phyloP scores from a whole-genome alignment of 1,140 invertebrate species.

The Penaeus vannamei region DNA sequence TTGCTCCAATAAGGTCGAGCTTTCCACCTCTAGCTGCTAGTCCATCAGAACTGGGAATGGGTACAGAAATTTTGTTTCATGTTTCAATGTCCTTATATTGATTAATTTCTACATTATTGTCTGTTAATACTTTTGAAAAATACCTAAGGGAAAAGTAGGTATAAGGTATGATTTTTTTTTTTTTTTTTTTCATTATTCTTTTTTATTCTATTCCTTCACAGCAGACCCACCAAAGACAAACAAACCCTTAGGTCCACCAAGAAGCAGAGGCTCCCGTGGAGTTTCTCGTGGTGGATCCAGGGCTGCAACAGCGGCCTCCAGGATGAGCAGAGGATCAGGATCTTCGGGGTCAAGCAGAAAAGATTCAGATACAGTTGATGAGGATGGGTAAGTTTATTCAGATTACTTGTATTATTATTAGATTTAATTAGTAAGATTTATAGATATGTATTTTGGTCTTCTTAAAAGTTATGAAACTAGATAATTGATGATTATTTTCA shows the following conservation, averaged over 20 bases:
- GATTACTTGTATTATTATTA: not conserved
- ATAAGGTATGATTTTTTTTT: not conserved
- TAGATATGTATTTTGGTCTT: too few relatives aligned
- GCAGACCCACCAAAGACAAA: not conserved
- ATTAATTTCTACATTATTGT: too few relatives aligned
- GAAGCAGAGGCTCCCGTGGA: not conserved
- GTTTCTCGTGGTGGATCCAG: not conserved
- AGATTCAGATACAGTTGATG: conserved; percentile 35
- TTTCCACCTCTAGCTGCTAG: too few relatives aligned
- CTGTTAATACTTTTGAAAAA: too few relatives aligned
- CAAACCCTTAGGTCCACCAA: conserved; percentile 13
- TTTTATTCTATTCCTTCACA: not conserved
- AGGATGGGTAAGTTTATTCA: conserved; percentile 26
- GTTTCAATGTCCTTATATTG: too few relatives aligned
- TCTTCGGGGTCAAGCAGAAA: conserved; percentile 41
- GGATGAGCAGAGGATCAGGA: not conserved
- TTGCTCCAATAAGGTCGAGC: not conserved
- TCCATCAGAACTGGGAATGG: too few relatives aligned
- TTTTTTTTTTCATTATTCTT: not conserved
- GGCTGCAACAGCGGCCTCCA: not conserved
- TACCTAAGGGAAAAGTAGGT: too few relatives aligned
- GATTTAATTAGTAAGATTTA: too few relatives aligned
- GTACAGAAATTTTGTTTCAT: too few relatives aligned
- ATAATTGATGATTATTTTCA: too few relatives aligned
- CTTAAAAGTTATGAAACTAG: too few relatives aligned